Conservation (phyloP, 1,140 invertebrate genomes). For the Drosophila aff. region DNA sequence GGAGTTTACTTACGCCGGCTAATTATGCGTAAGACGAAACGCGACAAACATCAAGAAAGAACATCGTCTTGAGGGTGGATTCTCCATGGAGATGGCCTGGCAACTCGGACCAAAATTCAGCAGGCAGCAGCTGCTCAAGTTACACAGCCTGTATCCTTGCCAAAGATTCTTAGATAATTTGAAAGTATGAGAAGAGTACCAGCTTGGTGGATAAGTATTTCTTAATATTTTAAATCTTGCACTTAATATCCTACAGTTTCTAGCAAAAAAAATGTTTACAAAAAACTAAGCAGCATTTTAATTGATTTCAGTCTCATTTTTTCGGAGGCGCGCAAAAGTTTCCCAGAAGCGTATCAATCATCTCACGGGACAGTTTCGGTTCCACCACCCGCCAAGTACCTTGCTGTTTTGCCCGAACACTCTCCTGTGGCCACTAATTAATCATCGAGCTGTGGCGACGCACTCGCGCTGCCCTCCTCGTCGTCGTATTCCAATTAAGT, state of each 20-base stretch:
- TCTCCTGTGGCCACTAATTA: constrained; percentile 60
- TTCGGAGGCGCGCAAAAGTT: background rate
- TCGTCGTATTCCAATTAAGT: constrained; percentile 69
- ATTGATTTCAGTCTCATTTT: constrained; percentile 15
- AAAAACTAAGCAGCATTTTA: background rate
- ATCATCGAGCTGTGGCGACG: constrained; percentile 60
- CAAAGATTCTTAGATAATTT: background rate
- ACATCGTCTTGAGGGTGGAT: background rate
- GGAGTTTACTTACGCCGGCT: constrained; percentile 65
- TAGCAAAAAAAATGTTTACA: background rate
- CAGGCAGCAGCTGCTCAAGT: constrained; percentile 25
- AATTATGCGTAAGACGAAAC: constrained; percentile 57
- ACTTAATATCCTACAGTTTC: background rate
- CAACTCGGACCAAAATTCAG: constrained; percentile 5
- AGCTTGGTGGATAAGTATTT: background rate
- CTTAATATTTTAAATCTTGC: background rate
- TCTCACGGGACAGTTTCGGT: background rate
- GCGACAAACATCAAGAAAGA: constrained; percentile 28
- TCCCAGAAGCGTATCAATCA: constrained; percentile 27
- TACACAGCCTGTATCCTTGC: constrained; percentile 1
- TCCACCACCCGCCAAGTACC: background rate
- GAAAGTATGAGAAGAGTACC: background rate
- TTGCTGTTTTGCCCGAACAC: constrained; percentile 8
- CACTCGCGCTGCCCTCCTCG: constrained; percentile 16
- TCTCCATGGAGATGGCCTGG: constrained; percentile 10